A percentile compares a stretch with the other conserved stretches of the same genome.
Evolutionary conservation across 2,888 invertebrate genomes (phyloP).

Genomic region (Trachelus iudaicus): DNA sequence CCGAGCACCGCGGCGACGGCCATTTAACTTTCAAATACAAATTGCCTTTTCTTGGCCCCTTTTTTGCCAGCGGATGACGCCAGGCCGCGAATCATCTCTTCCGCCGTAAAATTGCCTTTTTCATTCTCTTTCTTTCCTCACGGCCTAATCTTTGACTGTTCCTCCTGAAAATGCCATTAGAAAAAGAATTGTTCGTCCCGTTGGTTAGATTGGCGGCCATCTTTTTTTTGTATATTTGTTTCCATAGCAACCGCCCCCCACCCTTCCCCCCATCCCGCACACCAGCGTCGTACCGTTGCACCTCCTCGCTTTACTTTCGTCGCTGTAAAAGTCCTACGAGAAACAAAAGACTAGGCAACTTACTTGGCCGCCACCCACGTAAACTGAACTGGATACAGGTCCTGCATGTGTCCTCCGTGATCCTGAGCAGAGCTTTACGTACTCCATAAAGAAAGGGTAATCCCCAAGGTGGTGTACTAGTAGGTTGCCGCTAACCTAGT

Average conservation of each 20-base stretch:
- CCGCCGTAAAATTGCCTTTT: conserved; percentile 11
- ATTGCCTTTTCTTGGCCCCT: conserved; percentile 1
- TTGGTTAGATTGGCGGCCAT: background rate
- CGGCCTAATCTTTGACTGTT: background rate
- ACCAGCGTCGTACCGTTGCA: background rate
- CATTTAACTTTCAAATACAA: conserved; percentile 5
- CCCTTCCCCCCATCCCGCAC: no score
- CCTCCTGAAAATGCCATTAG: background rate
- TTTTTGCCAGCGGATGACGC: background rate
- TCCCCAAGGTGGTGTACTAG: background rate
- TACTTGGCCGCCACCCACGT: background rate
- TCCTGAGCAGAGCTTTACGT: background rate
- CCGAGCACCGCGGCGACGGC: background rate
- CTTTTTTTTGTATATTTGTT: background rate
- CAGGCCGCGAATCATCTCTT: background rate
- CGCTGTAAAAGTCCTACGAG: background rate
- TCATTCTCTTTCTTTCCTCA: conserved; percentile 7
- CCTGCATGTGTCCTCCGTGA: background rate
- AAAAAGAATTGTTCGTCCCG: background rate
- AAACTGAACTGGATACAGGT: background rate
- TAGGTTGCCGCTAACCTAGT: background rate
- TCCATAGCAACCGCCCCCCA: background rate
- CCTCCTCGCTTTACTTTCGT: background rate
- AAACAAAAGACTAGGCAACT: background rate
- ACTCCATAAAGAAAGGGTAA: background rate